Conservation (phyloP, 2,113 vertebrate species). For the Melanerpes aurifrons region DNA sequence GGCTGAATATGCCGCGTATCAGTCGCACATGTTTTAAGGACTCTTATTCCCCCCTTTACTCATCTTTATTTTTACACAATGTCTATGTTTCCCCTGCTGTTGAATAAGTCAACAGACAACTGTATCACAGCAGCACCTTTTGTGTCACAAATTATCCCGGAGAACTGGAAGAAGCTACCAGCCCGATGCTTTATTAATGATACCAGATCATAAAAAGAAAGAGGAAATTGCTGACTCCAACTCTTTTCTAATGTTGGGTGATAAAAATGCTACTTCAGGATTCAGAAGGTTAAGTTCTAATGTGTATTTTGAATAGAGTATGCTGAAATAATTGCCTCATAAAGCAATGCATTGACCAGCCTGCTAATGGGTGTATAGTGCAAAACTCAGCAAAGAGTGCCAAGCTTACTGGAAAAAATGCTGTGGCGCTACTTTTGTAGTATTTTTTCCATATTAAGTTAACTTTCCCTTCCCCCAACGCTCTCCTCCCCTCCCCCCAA, state of each 20-base stretch:
- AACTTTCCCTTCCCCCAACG: slow-evolving; percentile 36
- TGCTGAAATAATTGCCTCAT: slow-evolving; percentile 93
- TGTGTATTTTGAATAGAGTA: slow-evolving; percentile 93
- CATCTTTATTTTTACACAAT: slow-evolving; percentile 71
- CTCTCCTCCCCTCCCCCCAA: no score
- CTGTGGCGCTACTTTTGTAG: slow-evolving; percentile 79
- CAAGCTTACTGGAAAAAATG: slow-evolving; percentile 87
- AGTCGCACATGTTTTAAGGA: neutral
- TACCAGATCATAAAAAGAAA: slow-evolving; percentile 85
- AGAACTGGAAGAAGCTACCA: slow-evolving; percentile 79
- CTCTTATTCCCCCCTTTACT: neutral
- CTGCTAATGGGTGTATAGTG: slow-evolving; percentile 85
- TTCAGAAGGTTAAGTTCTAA: slow-evolving; percentile 96
- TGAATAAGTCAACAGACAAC: slow-evolving; percentile 86
- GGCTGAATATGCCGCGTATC: slow-evolving; percentile 20
- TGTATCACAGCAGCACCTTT: slow-evolving; percentile 78
- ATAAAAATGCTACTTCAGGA: slow-evolving; percentile 93
- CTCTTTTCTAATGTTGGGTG: slow-evolving; percentile 90
- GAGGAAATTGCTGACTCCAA: slow-evolving; percentile 84
- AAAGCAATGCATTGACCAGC: slow-evolving; percentile 89
- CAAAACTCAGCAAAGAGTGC: slow-evolving; percentile 88
- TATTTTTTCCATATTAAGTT: slow-evolving; percentile 63
- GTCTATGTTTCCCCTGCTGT: slow-evolving; percentile 39
- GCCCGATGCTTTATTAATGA: slow-evolving; percentile 92
- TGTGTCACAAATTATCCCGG: slow-evolving; percentile 85